These are phyloP conservation scores for Galagoides demidoff DNA, from an alignment of 2,797 vertebrate species.

Conservation along the genomic window DNA sequence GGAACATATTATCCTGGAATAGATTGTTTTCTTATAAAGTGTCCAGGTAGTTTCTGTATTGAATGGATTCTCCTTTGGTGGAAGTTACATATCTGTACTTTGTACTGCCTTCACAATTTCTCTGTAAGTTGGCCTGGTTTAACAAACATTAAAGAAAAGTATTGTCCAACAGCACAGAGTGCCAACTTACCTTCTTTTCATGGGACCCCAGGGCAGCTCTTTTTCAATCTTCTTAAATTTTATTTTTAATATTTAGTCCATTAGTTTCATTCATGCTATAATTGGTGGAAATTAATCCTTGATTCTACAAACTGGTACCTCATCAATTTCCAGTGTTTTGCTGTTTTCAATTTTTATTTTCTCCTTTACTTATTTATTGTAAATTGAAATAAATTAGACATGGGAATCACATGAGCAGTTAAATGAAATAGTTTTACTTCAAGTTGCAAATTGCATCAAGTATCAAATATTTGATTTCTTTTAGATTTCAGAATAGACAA, in stretches of 20 bases:
- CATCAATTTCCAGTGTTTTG: background rate
- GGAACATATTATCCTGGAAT: background rate
- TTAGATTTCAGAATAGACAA: background rate
- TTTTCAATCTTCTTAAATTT: background rate
- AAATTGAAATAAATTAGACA: background rate
- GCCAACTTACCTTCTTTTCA: background rate
- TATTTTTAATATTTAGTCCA: background rate
- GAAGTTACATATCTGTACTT: background rate
- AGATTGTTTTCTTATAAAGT: background rate
- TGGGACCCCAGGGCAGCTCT: background rate
- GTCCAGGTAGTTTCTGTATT: background rate
- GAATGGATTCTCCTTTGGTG: background rate
- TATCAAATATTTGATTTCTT: background rate
- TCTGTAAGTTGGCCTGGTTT: background rate
- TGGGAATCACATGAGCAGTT: background rate
- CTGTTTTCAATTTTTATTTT: background rate
- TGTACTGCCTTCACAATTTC: background rate
- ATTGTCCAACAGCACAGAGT: background rate
- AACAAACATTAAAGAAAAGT: background rate
- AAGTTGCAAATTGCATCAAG: background rate
- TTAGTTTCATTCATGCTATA: background rate
- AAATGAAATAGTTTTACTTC: background rate
- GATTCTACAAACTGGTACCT: background rate
- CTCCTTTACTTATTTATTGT: fast-evolving
- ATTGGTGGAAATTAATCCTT: background rate